Base-by-base conservation (phyloP, 2,797 vertebrate species). In the Liparis tanakae region DNA sequence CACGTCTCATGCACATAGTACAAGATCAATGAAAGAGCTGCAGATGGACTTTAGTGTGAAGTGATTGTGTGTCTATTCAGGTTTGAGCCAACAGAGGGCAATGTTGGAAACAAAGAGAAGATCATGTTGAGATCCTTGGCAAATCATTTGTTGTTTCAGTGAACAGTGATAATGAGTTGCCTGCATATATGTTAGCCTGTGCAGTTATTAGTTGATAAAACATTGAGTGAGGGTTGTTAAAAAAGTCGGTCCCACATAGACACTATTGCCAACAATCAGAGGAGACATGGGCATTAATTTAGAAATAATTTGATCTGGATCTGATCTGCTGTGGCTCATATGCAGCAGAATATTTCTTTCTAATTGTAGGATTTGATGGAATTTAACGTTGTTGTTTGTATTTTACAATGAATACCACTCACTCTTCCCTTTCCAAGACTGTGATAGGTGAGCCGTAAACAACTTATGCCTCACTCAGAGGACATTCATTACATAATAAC, bases 51-150 rank as follows among this genome's bases (percentile, higher is more conserved):
- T 18, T 37, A 15, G 9, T 53, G 55, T 12, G 4, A 48, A 30
- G n/a, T 15, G 56, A 3, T 14, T 48, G 25, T 46, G 22, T 60
- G 25, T 62, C 10, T 56, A 8, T 7, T 70, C 22, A 36, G 14
- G n/a, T 61, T 65, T 70, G 13, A 63, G 22, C 82, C 89, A 87
- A 69, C 75, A 87, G 86, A 75, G 85, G 86, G 89, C 81, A 57
- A 14, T 80, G 74, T 87, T 86, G 76, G 34, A 74, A 13, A 66
- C 73, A n/a, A 64, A 66, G 13, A 58, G 15, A 43, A 9, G 34
- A 34, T 9, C 1, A 14, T 74, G 13, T 60, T 50, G 7, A 68
- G 37, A 30, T 17, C 25, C 46, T 59, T 3, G 6, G n/a, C 25
- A 46, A 71, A 64, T 13, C 15, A 17, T 30, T 18, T 0, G 0